Conservation (phyloP, 2,113 vertebrate species). For the Vicugna pacos region DNA sequence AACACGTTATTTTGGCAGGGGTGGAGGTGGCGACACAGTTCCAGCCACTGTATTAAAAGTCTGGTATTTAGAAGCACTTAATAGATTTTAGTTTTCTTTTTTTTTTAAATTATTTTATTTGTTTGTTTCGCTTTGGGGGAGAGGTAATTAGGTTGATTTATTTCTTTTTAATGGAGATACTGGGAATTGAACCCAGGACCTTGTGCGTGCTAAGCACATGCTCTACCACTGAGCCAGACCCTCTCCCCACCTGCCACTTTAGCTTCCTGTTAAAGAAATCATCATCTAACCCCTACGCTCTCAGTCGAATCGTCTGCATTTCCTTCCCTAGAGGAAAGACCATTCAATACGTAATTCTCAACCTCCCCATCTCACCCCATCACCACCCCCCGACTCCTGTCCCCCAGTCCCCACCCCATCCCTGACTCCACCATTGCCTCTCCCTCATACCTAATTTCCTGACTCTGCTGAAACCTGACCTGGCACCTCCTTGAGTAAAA, state of each 20-base stretch:
- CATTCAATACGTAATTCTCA: neutral
- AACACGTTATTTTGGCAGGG: neutral
- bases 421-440: neutral
- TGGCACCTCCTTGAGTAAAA: accelerated
- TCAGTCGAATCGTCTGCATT: neutral
- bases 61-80: neutral
- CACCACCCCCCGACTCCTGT: accelerated
- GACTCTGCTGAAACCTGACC: neutral
- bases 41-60: neutral
- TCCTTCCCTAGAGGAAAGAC: neutral
- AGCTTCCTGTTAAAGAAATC: neutral
- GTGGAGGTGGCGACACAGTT: neutral
- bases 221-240: too few relatives aligned
- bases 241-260: too few relatives aligned
- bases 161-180: too few relatives aligned
- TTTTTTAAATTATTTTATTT: too few relatives aligned
- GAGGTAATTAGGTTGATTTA: too few relatives aligned
- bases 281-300: neutral
- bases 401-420: neutral
- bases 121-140: too few relatives aligned
- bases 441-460: neutral
- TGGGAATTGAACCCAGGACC: too few relatives aligned
- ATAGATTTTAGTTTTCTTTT: neutral
- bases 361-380: accelerated
- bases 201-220: too few relatives aligned